Evolutionary conservation across 2,113 vertebrate genomes (phyloP), one percentile per base, ranked within the genome.

Genomic region (Silurus asotus): DNA sequence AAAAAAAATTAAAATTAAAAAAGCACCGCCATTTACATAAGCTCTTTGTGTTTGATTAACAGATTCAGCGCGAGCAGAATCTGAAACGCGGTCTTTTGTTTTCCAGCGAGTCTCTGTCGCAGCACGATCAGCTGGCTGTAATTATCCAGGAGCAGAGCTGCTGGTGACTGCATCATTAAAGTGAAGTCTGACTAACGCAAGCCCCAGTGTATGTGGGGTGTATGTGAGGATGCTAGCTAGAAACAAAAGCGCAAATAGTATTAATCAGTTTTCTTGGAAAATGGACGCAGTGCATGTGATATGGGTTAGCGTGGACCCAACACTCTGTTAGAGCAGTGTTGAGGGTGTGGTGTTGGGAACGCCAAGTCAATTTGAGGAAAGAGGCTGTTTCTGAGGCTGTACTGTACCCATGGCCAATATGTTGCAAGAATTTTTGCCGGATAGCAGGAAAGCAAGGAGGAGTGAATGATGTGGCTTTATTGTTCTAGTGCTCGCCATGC

Each of bases 21-120:
- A 89, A 81, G 81, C 84, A 80, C 62, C 37, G 37, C 48, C 86
- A 87, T 88, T 90, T 80, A 72, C 81, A 86, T 88, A 87, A 87
- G 76, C 80, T 19, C 64, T 87, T 83, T 67, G 83, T 80, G 74
- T 83, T 87, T 79, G 83, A 87, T 82, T 72, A 80, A 85, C 79
- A 78, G 77, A 85, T 85, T 55, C 74, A 67, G 86, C 80, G 51
- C 6, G 45, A 82, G 79, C 67, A 55, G 3, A 28, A 55, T 72
- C 14, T 62, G 72, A 80, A 82, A 45, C 76, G 51, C 15, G 14
- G 37, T 72, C 75, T 45, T 78, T 86, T 75, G 85, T 84, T 25
- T 37, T 55, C 61, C 74, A 25, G 13, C 14, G n/a, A 49, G 77
- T 62, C 84, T 78, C 64, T 72, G 55, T 74, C 85, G 37, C 48